These are phyloP conservation scores for Platalea minor DNA, from an alignment of 2,797 vertebrate genomes.

Conservation along the genomic window DNA sequence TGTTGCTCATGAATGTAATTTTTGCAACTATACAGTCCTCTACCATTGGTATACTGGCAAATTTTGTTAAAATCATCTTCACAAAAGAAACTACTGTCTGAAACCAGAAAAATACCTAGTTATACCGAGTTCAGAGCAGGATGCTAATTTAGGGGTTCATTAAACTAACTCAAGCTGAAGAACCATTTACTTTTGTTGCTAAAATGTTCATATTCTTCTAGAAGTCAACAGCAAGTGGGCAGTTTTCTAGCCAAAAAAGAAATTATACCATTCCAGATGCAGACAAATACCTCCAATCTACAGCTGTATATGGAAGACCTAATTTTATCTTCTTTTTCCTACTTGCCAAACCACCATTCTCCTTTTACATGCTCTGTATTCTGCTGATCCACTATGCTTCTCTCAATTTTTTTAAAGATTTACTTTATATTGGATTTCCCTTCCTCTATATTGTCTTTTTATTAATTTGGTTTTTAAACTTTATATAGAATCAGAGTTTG, in stretches of 20 bases:
- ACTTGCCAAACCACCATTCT: not conserved
- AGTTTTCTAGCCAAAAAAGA: not conserved
- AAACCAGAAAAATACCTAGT: not conserved
- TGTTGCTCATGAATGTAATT: not conserved
- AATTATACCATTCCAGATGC: not conserved
- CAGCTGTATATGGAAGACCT: not conserved
- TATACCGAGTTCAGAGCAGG: not conserved
- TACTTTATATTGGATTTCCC: not conserved
- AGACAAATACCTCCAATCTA: not conserved
- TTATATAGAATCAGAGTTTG: not conserved
- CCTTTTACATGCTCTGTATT: not conserved
- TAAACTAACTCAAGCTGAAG: not conserved
- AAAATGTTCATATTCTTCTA: not conserved
- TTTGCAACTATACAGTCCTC: not conserved
- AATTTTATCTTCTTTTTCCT: not conserved
- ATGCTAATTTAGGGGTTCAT: not conserved
- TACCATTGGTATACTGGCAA: not conserved
- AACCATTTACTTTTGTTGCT: not conserved
- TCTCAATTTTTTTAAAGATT: not conserved
- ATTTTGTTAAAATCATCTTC: not conserved
- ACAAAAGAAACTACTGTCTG: not conserved
- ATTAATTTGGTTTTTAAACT: not conserved
- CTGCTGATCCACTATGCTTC: not conserved
- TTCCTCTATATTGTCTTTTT: not conserved
- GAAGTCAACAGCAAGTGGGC: not conserved